Base-by-base conservation (phyloP, 2,113 vertebrate species). In the Pomatorhinus ruficollis region DNA sequence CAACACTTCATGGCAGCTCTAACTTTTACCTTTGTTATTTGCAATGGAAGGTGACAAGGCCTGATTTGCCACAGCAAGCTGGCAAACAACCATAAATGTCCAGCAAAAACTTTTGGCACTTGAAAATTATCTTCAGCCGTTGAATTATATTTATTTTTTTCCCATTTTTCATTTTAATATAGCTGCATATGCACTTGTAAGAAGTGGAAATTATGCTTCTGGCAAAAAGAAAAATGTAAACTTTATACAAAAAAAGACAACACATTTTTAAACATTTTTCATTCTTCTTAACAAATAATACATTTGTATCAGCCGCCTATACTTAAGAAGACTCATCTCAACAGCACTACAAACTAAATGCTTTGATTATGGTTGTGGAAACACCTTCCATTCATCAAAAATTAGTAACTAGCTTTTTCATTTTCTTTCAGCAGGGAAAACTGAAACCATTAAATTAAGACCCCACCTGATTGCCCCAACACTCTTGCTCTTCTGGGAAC, bases 1-100 rank as follows among this genome's bases (percentile, higher is more conserved):
- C 56, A 83, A 33, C 47, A 6, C 13, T 24, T 21, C 15, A 7
- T 6, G 39, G n/a, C 74, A 78, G 13, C 40, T 63, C 57, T 25
- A 39, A 68, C 35, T 93, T 87, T 30, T 23, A 70, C 17, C 47
- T 80, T 77, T 21, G 8, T 47, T 77, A 39, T n/a, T 74, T 61
- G 64, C 78, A 65, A 33, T 14, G 3, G 44, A 33, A 83, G 30
- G 16, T 72, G 66, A 60, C 80, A 89, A 47, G 42, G 60, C 40
- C 65, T 40, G 10, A 69, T 74, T 35, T 77, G 61, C 33, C 61
- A 39, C 37, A 52, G 59, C 27, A 65, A 69, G 37, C 33, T 76
- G 57, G n/a, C 63, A 76, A 79, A 50, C 22, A 56, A 12, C 31
- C 0, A 0, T 24, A 24, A 24, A 28, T 49, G 60, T 28, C 60